Evolutionary conservation across 2,888 invertebrate genomes (phyloP), one percentile per base, ranked within the genome.

Genomic region (Theretra japonica): DNA sequence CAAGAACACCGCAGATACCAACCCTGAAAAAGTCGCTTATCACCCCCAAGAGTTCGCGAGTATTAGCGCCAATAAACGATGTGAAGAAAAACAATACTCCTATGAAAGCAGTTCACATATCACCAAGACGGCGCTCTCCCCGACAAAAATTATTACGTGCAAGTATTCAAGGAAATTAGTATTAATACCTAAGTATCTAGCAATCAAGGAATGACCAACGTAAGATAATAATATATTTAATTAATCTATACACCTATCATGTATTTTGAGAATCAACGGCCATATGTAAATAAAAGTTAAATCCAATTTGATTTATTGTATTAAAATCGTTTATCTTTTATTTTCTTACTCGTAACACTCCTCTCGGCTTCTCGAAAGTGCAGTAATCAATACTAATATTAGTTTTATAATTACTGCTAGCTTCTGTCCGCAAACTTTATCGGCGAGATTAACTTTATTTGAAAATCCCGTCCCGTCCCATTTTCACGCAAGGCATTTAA

Each of bases 11-110:
- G 28, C 90, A 90, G 77, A 86, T 89, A 72, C 96, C 96, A 4
- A 93, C 95, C 68, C 93, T 96, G 76, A 96, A 96, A 79, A 95
- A 95, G 82, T 90, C 95, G 11, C 86, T 96, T 41, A 93, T 93
- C 73, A 91, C 96, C 4, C 95, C 96, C 0, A 95, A 95, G 80
- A 92, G 91, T 75, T 86, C 95, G 21, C 87, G 94, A 53, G 91
- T 96, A 0, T 95, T 95, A 15, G 85, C 88, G 53, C 79, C 87
- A 15, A 84, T 84, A 70, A 86, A 84, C 50, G 92, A 94, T 41
- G 78, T 88, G 11, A 95, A 95, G 75, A 95, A 94, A 80, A 87
- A 88, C 17, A 94, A 95, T 77, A 96, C 96, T 0, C 96, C 96
- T 0, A 84, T 96, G 80, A 93, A 90, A 83, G 95, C 92, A 21